These are phyloP conservation scores for Leucoraja ocellata DNA, from an alignment of 2,797 vertebrate genomes.

Conservation along the genomic window DNA sequence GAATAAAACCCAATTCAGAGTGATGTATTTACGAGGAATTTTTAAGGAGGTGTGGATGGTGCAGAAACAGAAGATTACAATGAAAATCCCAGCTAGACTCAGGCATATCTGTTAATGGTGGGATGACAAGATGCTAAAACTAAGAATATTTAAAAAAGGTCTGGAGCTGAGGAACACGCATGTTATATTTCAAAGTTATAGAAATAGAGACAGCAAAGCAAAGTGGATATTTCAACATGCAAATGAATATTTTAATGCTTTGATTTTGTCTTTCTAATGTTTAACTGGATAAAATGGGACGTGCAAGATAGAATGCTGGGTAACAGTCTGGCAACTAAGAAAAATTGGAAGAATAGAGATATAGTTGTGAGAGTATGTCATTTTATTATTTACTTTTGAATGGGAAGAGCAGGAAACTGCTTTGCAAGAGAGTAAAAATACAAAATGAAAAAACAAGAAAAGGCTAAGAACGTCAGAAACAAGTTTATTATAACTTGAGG, in stretches of 20 bases:
- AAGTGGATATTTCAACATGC: neutral
- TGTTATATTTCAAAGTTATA: neutral
- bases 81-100: neutral
- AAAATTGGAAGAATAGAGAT: neutral
- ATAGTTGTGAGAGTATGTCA: neutral
- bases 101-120: neutral
- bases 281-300: neutral
- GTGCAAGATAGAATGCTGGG: neutral
- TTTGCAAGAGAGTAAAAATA: neutral
- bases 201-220: neutral
- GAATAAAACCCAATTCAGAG: neutral
- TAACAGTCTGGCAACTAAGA: neutral
- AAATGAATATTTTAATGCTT: neutral
- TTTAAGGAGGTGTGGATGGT: neutral
- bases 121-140: neutral
- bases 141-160: neutral
- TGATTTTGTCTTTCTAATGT: neutral
- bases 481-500: neutral
- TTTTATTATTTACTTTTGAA: neutral
- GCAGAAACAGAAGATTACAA: neutral
- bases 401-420: neutral
- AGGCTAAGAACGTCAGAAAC: neutral
- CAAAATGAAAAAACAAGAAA: neutral
- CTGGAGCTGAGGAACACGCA: neutral
- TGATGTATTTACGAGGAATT: neutral